These are phyloP conservation scores for Nemapogon koenigi DNA, from an alignment of 2,888 invertebrate species.

Conservation along the genomic window DNA sequence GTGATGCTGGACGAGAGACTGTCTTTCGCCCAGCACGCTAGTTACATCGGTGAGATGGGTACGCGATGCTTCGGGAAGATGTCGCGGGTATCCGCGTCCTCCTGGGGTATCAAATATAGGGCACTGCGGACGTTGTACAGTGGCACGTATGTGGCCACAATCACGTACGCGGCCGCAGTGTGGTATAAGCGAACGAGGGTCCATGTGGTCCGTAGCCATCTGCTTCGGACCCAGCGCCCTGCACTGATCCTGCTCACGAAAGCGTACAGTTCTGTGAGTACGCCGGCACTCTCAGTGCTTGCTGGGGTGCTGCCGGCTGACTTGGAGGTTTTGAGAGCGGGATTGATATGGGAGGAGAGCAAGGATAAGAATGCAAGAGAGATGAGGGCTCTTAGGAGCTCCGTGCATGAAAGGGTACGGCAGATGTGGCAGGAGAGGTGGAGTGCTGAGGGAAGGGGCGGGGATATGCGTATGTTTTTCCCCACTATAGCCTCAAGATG, in stretches of 20 bases:
- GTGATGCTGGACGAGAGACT: slow-evolving; percentile 17
- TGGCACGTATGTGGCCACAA: background rate
- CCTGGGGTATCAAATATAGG: no score
- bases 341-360: background rate
- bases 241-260: no score
- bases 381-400: background rate
- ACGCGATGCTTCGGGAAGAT: slow-evolving; percentile 14
- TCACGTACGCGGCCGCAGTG: background rate
- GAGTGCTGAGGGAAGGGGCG: background rate
- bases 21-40: slow-evolving; percentile 15
- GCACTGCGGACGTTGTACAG: no score
- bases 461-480: background rate
- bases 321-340: background rate
- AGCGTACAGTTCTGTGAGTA: background rate
- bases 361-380: background rate
- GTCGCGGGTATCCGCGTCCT: no score
- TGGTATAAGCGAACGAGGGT: background rate
- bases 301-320: background rate
- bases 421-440: background rate
- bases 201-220: background rate
- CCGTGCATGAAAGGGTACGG: background rate
- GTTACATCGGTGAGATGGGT: slow-evolving; percentile 15
- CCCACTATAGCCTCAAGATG: background rate
- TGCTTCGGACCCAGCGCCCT: background rate
- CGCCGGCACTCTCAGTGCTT: background rate